phyloP scores from a whole-genome alignment of 2,888 invertebrate genomes.

The Andrena minutula region DNA sequence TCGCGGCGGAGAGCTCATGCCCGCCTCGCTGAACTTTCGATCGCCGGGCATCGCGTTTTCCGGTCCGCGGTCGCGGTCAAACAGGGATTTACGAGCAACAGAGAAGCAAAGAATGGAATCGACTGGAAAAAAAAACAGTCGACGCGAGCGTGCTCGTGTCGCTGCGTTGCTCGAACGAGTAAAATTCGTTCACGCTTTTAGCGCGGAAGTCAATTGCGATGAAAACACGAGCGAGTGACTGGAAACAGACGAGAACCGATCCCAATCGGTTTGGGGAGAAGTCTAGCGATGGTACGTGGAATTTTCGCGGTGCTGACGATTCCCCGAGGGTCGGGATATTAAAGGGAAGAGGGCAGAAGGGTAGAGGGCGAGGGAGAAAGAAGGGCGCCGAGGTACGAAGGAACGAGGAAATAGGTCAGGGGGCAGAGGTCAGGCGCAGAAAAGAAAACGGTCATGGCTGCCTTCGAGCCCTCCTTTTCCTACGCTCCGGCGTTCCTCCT shows the following conservation, averaged over 20 bases:
- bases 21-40: slow-evolving; percentile 23
- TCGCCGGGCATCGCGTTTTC: slow-evolving; percentile 48
- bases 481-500: slow-evolving; percentile 9
- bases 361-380: not conserved
- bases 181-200: slow-evolving; percentile 28
- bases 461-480: slow-evolving; percentile 42
- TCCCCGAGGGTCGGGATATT: slow-evolving; percentile 5
- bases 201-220: not conserved
- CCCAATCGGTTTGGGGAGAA: not conserved
- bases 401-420: slow-evolving; percentile 68
- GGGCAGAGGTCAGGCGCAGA: slow-evolving; percentile 68
- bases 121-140: not conserved
- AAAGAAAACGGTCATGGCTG: slow-evolving; percentile 67
- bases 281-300: not conserved
- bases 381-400: slow-evolving; percentile 26
- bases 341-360: slow-evolving; percentile 18
- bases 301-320: slow-evolving; percentile 11
- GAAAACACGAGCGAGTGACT: slow-evolving; percentile 1
- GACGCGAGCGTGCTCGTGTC: not conserved
- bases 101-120: slow-evolving; percentile 23
- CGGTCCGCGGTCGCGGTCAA: slow-evolving; percentile 46
- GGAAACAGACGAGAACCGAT: not conserved
- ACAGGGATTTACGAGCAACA: slow-evolving; percentile 23
- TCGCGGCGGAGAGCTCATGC: slow-evolving; percentile 6
- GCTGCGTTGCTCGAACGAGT: not conserved